Evolutionary conservation across 2,113 vertebrate species (phyloP), one percentile per base, ranked within the genome.

Genomic region (Dinomys branickii): DNA sequence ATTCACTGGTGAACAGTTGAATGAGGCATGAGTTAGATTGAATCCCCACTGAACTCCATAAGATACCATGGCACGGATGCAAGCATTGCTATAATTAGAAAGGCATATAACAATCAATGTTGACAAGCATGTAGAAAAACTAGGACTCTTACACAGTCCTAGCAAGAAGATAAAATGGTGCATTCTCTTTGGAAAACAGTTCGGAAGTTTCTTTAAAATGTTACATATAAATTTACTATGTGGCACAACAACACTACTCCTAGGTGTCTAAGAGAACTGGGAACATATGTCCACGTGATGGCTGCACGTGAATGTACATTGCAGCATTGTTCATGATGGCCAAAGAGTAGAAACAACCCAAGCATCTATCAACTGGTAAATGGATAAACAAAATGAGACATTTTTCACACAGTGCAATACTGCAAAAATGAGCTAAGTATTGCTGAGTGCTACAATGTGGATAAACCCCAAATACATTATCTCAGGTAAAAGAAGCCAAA

Each of bases 121-220:
- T 94, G 58, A 86, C 17, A 58, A 65, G 67, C 14, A 85, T 78
- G 30, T 85, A 38, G 24, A 80, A 52, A 95, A 95, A 78, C 47
- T 50, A 56, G 85, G 78, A 82, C 41, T 2, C 17, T 65, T 56
- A 73, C 17, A 6, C 20, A 20, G 17, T 80, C 22, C 2, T 91
- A 44, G 73, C 44, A 77, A 77, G 38, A 81, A 85, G 69, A 61
- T 69, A 82, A 94, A 93, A 85, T 90, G 52, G 52, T 61, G 0
- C 35, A 17, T n/a, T 71, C 73, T 52, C 67, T 96, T 93, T 50
- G 52, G 13, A 91, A 97, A 93, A 85, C 38, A 92, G 14, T 58
- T 82, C 59, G n/a, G 35, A 78, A n/a, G 20, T 63, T 61, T 78
- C 33, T 67, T 67, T 73, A 10, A 84, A 85, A 77, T 47, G 13